A percentile compares a stretch with the other conserved stretches of the same genome.
These are phyloP conservation scores for Leptinotarsa undecemlineata DNA, from an alignment of 1,140 invertebrate species.

Conservation along the genomic window DNA sequence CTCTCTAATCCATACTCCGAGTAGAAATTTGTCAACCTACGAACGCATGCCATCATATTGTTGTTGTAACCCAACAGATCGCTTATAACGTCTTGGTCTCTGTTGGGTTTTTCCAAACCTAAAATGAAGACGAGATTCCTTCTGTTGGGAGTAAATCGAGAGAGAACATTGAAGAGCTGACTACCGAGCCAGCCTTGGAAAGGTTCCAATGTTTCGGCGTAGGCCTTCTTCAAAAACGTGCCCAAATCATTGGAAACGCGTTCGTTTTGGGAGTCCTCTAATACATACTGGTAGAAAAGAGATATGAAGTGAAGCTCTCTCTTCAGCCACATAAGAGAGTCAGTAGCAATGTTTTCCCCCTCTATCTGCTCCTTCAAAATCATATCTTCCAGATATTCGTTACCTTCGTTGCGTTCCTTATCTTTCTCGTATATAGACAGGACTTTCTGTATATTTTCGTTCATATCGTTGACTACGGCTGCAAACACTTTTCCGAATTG, in stretches of 20 bases:
- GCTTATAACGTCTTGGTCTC: constrained; percentile 36
- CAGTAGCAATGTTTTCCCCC: constrained; percentile 59
- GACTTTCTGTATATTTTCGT: constrained; percentile 75
- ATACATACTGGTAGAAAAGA: constrained; percentile 61
- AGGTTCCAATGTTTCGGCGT: constrained; percentile 65
- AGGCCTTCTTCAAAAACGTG: constrained; percentile 62
- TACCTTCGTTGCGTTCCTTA: constrained; percentile 53
- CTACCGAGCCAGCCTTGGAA: constrained; percentile 71
- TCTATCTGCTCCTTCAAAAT: constrained; percentile 62
- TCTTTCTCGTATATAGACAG: constrained; percentile 60
- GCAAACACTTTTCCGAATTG: constrained; percentile 72
- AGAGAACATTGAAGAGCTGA: constrained; percentile 63
- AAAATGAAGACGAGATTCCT: constrained; percentile 39
- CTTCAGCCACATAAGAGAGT: constrained; percentile 70
- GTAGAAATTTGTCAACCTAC: constrained; percentile 43
- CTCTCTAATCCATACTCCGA: constrained; percentile 21
- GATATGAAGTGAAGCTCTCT: constrained; percentile 67
- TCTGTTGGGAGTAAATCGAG: constrained; percentile 43
- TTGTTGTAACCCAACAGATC: constrained; percentile 44
- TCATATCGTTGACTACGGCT: constrained; percentile 73
- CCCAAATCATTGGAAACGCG: constrained; percentile 60
- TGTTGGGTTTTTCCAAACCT: constrained; percentile 32
- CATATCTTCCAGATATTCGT: constrained; percentile 68
- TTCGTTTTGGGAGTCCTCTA: constrained; percentile 58
- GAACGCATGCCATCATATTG: constrained; percentile 37